Base-by-base conservation (phyloP, 2,113 vertebrate genomes). In the Ploceus nigricollis region DNA sequence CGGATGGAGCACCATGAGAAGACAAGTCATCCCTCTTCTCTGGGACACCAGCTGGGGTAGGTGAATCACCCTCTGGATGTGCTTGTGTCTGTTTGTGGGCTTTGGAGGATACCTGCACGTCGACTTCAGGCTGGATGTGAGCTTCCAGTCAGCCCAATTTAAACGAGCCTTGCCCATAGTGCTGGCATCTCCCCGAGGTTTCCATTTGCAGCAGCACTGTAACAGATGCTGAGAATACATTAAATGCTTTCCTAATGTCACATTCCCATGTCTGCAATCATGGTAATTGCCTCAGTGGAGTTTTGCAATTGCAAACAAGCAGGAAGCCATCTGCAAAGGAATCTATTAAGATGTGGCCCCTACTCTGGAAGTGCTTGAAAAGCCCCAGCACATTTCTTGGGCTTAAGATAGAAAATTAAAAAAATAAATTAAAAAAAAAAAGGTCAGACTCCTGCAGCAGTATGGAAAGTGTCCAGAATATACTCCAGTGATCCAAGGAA, bases 171-270 rank as follows among this genome's bases (percentile, higher is more conserved):
- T 95, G 84, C 60, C 86, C 82, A 21, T 13, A 39, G 78, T 33
- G 50, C 75, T 96, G 95, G 91, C 91, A 89, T 87, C 89, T 95
- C 89, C 95, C 47, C 13, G 18, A 80, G 81, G 61, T 94, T 96
- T 95, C 91, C 94, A 91, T 94, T 89, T 93, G 91, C 89, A 93
- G 93, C 78, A 79, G 87, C 53, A 65, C 70, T 82, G 81, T 79
- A 94, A 96, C 94, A 96, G 95, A 96, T 88, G 93, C 82, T 96
- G 93, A 82, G 93, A 90, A 94, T 91, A 93, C 79, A 90, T 83
- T 80, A 95, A 95, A 94, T 95, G 94, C 68, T 95, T 96, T 96
- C 95, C 90, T 96, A 94, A 95, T 94, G 93, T 96, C 94, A 80
- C 93, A 96, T 97, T 93, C 94, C 94, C 96, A 58, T 58, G 91